Evolutionary conservation across 2,888 invertebrate species (phyloP).

Genomic region (Phaonia tiefii): DNA sequence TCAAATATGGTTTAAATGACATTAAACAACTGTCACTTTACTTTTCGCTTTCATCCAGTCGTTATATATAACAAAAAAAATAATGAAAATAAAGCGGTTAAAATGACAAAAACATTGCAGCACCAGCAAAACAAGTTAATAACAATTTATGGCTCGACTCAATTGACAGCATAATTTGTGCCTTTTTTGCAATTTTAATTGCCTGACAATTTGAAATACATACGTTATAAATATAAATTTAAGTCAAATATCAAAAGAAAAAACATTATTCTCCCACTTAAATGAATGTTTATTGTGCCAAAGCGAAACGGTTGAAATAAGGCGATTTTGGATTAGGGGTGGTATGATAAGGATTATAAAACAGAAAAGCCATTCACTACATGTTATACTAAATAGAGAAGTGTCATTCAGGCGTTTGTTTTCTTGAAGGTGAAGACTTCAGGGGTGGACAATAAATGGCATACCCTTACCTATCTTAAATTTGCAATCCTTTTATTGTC

Average conservation of each 20-base stretch:
- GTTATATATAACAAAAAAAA: constrained; percentile 33
- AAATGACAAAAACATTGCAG: constrained; percentile 25
- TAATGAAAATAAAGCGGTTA: constrained; percentile 1
- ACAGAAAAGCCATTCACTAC: too few species aligned
- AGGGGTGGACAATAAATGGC: too few species aligned
- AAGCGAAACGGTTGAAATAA: constrained; percentile 45
- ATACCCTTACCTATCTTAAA: too few species aligned
- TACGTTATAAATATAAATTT: constrained; percentile 66
- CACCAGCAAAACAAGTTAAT: constrained; percentile 60
- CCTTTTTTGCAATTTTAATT: constrained; percentile 64
- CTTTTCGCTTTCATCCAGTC: constrained; percentile 45
- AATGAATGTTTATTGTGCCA: constrained; percentile 63
- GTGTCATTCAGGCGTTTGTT: too few species aligned
- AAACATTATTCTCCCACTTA: constrained; percentile 65
- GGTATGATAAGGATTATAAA: too few species aligned
- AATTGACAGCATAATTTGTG: constrained; percentile 67
- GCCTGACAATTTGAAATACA: constrained; percentile 66
- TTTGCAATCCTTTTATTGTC: too few species aligned
- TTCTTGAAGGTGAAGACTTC: too few species aligned
- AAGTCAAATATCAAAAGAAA: constrained; percentile 64
- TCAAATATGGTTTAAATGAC: constrained; percentile 50
- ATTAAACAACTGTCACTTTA: constrained; percentile 47
- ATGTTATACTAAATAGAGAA: too few species aligned
- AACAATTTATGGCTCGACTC: constrained; percentile 64
- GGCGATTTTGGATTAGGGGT: constrained; percentile 10